A percentile compares a stretch with the other conserved stretches of the same genome.
These are phyloP conservation scores for Antennarius maculatus DNA, from an alignment of 2,797 vertebrate species.

Conservation along the genomic window DNA sequence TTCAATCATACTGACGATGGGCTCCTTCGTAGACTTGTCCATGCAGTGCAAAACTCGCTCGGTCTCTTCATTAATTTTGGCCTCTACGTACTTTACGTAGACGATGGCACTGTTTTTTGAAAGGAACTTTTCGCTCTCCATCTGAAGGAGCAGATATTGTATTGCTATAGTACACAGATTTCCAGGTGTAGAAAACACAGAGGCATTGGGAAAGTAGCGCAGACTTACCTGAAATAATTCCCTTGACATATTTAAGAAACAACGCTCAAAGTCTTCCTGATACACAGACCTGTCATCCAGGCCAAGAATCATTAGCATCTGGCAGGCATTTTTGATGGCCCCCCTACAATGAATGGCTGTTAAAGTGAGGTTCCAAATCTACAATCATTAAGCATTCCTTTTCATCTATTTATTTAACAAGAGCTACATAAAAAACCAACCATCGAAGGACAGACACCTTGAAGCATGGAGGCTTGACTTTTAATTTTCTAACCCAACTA, in stretches of 20 bases:
- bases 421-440: not conserved
- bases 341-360: constrained; percentile 80
- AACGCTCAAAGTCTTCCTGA: constrained; percentile 96
- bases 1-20: constrained; percentile 97
- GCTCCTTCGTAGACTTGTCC: constrained; percentile 97
- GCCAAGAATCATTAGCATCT: constrained; percentile 99
- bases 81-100: constrained; percentile 99
- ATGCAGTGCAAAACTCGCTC: constrained; percentile 98
- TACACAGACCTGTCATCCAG: constrained; percentile 96
- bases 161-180: constrained; percentile 2
- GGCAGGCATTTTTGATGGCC: constrained; percentile 96
- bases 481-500: not conserved
- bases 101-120: constrained; percentile 98
- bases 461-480: not conserved
- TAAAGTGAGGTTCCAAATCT: not conserved
- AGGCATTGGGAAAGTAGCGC: not conserved
- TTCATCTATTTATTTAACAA: not conserved
- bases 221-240: constrained; percentile 95
- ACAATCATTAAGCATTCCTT: not conserved
- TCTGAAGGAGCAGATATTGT: constrained; percentile 76
- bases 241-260: constrained; percentile 98
- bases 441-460: no score
- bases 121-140: constrained; percentile 98
- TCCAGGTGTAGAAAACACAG: not conserved
- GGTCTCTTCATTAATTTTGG: constrained; percentile 98